Percentiles rank a stretch among this genome's conserved stretches.
Conservation (phyloP, 1,140 invertebrate species). For the Anadara kagoshimensis region DNA sequence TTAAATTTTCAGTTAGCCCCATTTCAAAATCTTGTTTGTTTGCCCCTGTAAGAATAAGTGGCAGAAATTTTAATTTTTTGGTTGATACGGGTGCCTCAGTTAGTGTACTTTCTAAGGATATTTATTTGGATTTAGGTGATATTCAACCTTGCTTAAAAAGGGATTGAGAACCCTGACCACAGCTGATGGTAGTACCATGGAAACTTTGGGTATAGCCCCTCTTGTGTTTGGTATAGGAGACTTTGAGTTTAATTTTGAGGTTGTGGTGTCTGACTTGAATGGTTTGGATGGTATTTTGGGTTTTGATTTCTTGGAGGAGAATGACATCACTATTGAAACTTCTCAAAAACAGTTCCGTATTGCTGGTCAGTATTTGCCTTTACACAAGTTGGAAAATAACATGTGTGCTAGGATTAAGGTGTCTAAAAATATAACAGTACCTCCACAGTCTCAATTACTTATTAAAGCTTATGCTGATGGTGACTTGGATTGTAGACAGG, state of each 20-base stretch:
- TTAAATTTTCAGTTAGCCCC: no score
- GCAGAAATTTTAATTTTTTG: slow-evolving; percentile 1
- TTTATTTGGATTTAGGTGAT: not conserved
- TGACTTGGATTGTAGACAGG: not conserved
- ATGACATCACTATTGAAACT: slow-evolving; percentile 9
- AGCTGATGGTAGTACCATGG: not conserved
- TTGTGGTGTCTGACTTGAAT: not conserved
- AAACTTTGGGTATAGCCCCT: not conserved
- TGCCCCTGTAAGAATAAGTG: not conserved
- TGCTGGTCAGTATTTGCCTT: not conserved
- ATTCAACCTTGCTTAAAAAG: not conserved
- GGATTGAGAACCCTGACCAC: not conserved
- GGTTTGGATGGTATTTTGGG: slow-evolving; percentile 2
- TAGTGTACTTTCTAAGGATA: slow-evolving; percentile 6
- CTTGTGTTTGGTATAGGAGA: not conserved
- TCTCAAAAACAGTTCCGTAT: not conserved
- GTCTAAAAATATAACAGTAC: slow-evolving; percentile 24
- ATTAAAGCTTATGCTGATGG: slow-evolving; percentile 19
- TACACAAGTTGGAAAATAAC: no score
- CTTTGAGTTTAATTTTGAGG: not conserved
- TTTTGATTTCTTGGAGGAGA: slow-evolving; percentile 9
- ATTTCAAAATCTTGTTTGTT: slow-evolving; percentile 12
- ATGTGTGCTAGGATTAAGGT: slow-evolving; percentile 24
- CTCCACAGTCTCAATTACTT: slow-evolving; percentile 21
- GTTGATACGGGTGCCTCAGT: slow-evolving; percentile 1